A percentile compares a stretch with the other conserved stretches of the same genome.
These are phyloP conservation scores for Plusia festucae DNA, from an alignment of 2,888 invertebrate genomes.

Conservation along the genomic window DNA sequence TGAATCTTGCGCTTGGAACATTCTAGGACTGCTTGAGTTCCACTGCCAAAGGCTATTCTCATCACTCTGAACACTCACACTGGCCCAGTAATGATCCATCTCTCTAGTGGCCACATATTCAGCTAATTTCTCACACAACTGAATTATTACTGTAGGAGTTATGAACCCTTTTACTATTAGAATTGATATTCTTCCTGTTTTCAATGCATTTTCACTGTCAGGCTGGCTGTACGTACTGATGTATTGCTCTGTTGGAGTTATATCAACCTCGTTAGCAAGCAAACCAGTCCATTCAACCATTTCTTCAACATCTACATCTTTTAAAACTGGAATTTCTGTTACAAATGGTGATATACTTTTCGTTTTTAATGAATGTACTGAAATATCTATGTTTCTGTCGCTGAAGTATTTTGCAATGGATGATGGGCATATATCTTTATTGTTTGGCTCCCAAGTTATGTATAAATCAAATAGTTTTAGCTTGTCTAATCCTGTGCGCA, in stretches of 20 bases:
- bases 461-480: conserved; percentile 73
- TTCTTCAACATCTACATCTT: conserved; percentile 75
- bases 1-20: conserved; percentile 79
- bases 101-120: conserved; percentile 70
- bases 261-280: conserved; percentile 70
- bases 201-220: conserved; percentile 69
- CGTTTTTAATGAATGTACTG: conserved; percentile 62
- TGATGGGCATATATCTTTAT: conserved; percentile 79
- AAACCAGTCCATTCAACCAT: conserved; percentile 84
- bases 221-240: conserved; percentile 79
- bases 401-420: conserved; percentile 83
- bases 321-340: conserved; percentile 72
- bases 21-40: conserved; percentile 66
- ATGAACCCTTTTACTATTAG: conserved; percentile 77
- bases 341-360: conserved; percentile 68
- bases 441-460: conserved; percentile 76
- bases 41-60: conserved; percentile 80
- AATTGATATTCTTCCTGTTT: conserved; percentile 74
- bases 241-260: conserved; percentile 71
- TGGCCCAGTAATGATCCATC: conserved; percentile 74
- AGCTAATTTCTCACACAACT: conserved; percentile 66
- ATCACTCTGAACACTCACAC: conserved; percentile 77
- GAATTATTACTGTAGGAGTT: conserved; percentile 66
- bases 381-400: conserved; percentile 69
- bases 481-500: conserved; percentile 67